These are phyloP conservation scores for Rhynchotus rufescens DNA, from an alignment of 2,797 vertebrate genomes.

Conservation along the genomic window DNA sequence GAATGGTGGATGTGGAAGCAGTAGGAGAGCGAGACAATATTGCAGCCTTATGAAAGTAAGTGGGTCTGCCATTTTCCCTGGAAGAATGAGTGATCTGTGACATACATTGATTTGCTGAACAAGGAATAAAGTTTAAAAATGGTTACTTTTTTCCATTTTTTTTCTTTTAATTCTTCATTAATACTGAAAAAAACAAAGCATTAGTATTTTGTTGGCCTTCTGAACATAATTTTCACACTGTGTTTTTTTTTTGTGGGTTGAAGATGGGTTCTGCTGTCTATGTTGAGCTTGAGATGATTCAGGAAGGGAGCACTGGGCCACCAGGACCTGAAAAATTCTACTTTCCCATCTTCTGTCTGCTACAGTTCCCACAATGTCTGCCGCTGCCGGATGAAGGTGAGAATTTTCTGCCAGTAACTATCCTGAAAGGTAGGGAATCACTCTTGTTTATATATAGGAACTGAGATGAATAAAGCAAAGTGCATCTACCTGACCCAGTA, in stretches of 20 bases:
- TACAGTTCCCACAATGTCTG: background rate
- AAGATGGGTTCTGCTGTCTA: background rate
- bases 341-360: background rate
- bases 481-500: accelerated
- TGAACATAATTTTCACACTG: background rate
- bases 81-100: background rate
- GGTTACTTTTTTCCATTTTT: background rate
- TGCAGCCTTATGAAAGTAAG: background rate
- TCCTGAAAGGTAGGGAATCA: background rate
- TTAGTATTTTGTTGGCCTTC: background rate
- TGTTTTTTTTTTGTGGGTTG: background rate
- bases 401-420: background rate
- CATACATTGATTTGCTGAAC: background rate
- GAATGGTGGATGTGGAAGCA: background rate
- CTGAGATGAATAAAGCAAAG: background rate
- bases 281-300: background rate
- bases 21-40: background rate
- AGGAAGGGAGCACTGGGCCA: background rate
- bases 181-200: background rate
- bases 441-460: background rate
- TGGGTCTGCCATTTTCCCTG: background rate
- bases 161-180: background rate
- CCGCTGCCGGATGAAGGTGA: background rate
- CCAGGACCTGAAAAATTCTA: background rate
- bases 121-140: background rate